Conservation (phyloP, 2,888 invertebrate species). For the Serrognathus titanus region DNA sequence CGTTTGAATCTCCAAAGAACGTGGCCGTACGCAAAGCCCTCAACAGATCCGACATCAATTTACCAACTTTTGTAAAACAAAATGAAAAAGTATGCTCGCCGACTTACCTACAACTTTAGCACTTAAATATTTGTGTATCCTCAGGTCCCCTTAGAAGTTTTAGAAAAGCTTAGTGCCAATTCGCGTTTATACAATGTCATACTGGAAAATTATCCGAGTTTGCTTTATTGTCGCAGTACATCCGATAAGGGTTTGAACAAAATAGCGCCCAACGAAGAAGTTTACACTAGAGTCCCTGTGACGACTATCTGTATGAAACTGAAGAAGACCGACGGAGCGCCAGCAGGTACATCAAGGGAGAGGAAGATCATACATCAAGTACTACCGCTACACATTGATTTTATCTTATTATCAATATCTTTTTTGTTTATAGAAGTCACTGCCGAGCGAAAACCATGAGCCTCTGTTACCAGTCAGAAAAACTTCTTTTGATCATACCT, state of each 20-base stretch:
- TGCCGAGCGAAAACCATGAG: conserved; percentile 24
- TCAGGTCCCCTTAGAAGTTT: conserved; percentile 62
- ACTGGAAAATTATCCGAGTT: conserved; percentile 68
- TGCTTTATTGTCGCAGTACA: conserved; percentile 60
- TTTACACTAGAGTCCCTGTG: conserved; percentile 53
- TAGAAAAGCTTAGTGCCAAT: conserved; percentile 62
- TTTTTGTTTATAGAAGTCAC: conserved; percentile 30
- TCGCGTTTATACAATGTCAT: conserved; percentile 67
- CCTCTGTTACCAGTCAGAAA: conserved; percentile 6
- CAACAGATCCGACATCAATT: conserved; percentile 64
- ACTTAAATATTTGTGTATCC: conserved; percentile 27
- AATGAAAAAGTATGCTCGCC: conserved; percentile 61
- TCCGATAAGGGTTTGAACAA: conserved; percentile 60
- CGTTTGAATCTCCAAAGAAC: conserved; percentile 52
- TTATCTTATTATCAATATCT: neutral
- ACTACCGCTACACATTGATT: neutral
- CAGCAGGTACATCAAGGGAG: neutral
- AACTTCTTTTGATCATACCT: conserved; percentile 11
- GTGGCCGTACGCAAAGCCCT: conserved; percentile 48
- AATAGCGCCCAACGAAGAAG: conserved; percentile 43
- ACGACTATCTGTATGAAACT: conserved; percentile 61
- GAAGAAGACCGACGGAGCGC: conserved; percentile 42
- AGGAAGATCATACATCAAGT: conserved; percentile 24
- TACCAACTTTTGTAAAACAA: conserved; percentile 71
- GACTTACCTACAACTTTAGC: neutral